Evolutionary conservation across 2,113 vertebrate genomes (phyloP).

Genomic region (Rynchops niger): DNA sequence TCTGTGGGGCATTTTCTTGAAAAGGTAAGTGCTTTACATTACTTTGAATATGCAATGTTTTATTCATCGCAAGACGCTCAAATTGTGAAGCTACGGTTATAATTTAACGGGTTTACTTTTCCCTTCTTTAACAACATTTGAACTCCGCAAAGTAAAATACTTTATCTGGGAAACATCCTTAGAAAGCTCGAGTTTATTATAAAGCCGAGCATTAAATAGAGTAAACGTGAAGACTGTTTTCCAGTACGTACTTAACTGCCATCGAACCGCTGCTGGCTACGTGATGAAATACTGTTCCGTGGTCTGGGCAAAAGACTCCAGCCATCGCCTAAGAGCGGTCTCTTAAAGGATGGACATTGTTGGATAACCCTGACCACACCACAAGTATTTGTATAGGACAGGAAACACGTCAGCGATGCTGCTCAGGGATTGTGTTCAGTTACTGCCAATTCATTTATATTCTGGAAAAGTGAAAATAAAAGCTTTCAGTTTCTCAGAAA

Average conservation of each 20-base stretch:
- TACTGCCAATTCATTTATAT: not conserved
- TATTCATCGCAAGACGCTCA: not conserved
- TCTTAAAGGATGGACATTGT: not conserved
- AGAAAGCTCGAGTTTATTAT: not conserved
- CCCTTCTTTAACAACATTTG: not conserved
- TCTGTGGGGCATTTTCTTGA: not conserved
- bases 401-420: not conserved
- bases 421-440: not conserved
- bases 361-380: not conserved
- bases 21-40: conserved; percentile 59
- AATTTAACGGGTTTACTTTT: not conserved
- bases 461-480: not conserved
- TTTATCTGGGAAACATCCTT: not conserved
- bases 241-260: not conserved
- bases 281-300: not conserved
- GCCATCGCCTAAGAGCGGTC: not conserved
- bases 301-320: not conserved
- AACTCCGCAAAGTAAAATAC: not conserved
- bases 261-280: not conserved
- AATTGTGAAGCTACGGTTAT: not conserved
- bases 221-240: not conserved
- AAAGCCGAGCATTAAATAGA: not conserved
- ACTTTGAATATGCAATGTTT: not conserved
- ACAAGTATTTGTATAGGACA: not conserved
- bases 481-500: not conserved